These are phyloP conservation scores for Drosophila tripunctata DNA, from an alignment of 2,888 invertebrate species.

Conservation along the genomic window DNA sequence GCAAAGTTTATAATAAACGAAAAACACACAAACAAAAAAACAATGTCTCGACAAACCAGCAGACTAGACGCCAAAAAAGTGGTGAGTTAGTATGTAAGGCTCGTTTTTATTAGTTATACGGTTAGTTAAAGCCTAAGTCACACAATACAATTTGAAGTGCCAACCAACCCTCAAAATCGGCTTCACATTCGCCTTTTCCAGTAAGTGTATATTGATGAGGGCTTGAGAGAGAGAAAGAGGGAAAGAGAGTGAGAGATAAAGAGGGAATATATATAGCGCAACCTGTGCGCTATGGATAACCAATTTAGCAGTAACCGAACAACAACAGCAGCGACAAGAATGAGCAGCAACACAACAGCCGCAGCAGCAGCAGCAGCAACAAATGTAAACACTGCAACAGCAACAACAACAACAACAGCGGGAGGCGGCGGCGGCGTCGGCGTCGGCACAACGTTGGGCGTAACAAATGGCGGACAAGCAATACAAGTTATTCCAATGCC, in stretches of 20 bases:
- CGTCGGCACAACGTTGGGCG: too few species aligned
- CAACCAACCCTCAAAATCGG: slow-evolving; percentile 82
- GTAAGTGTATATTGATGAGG: slow-evolving; percentile 72
- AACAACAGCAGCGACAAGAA: slow-evolving; percentile 54
- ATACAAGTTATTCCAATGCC: slow-evolving; percentile 83
- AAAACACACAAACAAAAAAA: too few species aligned
- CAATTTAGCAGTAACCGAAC: slow-evolving; percentile 60
- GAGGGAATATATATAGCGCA: too few species aligned
- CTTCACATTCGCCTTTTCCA: slow-evolving; percentile 84
- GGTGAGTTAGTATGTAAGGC: slow-evolving; percentile 77
- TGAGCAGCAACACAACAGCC: slow-evolving; percentile 54
- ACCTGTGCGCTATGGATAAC: slow-evolving; percentile 66
- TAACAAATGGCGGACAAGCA: slow-evolving; percentile 46
- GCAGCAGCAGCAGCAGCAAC: slow-evolving; percentile 39
- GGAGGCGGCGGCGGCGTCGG: too few species aligned
- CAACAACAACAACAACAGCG: slow-evolving; percentile 6
- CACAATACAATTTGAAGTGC: slow-evolving; percentile 70
- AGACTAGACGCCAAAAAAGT: slow-evolving; percentile 84
- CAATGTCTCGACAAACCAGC: slow-evolving; percentile 84
- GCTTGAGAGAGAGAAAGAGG: slow-evolving; percentile 52
- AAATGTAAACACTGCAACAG: slow-evolving; percentile 15
- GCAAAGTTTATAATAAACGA: slow-evolving; percentile 9
- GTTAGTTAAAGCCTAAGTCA: slow-evolving; percentile 54
- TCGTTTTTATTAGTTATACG: slow-evolving; percentile 61
- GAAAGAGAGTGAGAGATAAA: slow-evolving; percentile 25